These are phyloP conservation scores for Pachliopta kotzebuea DNA, from an alignment of 2,888 invertebrate genomes.

Conservation along the genomic window DNA sequence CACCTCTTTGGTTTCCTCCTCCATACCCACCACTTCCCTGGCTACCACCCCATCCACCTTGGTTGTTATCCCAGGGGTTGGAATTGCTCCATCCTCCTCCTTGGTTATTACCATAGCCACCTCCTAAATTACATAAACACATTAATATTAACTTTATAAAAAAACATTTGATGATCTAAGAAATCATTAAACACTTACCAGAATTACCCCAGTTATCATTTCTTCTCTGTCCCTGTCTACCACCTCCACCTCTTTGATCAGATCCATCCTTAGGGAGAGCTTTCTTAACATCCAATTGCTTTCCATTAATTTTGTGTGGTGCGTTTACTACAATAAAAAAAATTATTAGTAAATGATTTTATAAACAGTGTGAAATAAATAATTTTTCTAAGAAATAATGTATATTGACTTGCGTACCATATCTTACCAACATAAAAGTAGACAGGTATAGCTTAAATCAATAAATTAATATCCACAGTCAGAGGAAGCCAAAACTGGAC, in stretches of 20 bases:
- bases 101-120: constrained; percentile 76
- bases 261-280: constrained; percentile 91
- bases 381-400: constrained; percentile 38
- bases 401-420: constrained; percentile 75
- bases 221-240: constrained; percentile 59
- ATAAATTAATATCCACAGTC: constrained; percentile 71
- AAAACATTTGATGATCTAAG: not conserved
- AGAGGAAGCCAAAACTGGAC: constrained; percentile 74
- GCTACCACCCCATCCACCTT: constrained; percentile 50
- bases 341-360: too few species aligned
- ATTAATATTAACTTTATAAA: constrained; percentile 8
- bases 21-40: constrained; percentile 40
- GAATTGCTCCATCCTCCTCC: constrained; percentile 73
- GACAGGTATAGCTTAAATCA: constrained; percentile 76
- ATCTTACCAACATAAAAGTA: constrained; percentile 48
- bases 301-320: constrained; percentile 91
- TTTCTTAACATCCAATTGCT: constrained; percentile 95
- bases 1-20: constrained; percentile 49
- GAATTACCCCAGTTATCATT: constrained; percentile 64
- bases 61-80: constrained; percentile 69
- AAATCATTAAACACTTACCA: constrained; percentile 36
- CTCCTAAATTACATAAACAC: constrained; percentile 37
- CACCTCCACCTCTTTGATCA: constrained; percentile 77
- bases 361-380: constrained; percentile 9
- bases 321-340: constrained; percentile 84